Evolutionary conservation across 2,113 vertebrate genomes (phyloP), one percentile per base, ranked within the genome.

Genomic region (Bos javanicus): DNA sequence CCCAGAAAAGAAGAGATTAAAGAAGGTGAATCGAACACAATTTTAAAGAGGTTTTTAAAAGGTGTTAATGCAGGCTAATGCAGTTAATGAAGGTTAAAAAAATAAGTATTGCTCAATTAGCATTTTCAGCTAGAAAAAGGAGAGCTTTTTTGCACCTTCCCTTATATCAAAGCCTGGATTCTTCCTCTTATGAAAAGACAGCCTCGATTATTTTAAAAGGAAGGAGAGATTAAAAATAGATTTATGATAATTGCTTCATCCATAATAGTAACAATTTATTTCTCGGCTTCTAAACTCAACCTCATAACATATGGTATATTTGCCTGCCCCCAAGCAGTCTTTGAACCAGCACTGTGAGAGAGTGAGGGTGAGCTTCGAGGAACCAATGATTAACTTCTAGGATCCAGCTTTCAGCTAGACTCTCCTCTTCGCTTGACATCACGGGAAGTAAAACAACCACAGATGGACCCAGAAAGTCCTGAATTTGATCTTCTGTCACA

Each of bases 11-110:
- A 96, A 97, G 98, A 99, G 99, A 99, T 99, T 99, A 99, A 99
- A 99, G 99, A 97, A 98, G 98, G 98, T 98, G 99, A 99, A 99
- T 99, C 97, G 98, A 97, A 99, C 98, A 98, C 97, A 98, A 98
- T 98, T 98, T 99, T 98, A 99, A 99, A 99, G 98, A 98, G 98
- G 99, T 98, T 99, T 74, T 99, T 99, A 99, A 99, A 99, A 99
- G 98, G 98, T 98, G 98, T 99, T 99, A 99, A 99, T 99, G 99
- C 99, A 98, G 96, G 98, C 98, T 99, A 98, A 99, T 97, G 97
- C 94, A 97, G 98, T 98, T 99, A 99, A 99, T 99, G 98, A 99
- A 99, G 98, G 98, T 43, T 87, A 97, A 92, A 98, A 97, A 88
- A 86, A 88, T 84, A 87, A 67, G 88, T 98, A 97, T 98, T 97